Evolutionary conservation across 92 coral and sea anemone genomes (phyloP), one percentile per base, ranked within the genome.

Genomic region (Zoanthus gigantus): DNA sequence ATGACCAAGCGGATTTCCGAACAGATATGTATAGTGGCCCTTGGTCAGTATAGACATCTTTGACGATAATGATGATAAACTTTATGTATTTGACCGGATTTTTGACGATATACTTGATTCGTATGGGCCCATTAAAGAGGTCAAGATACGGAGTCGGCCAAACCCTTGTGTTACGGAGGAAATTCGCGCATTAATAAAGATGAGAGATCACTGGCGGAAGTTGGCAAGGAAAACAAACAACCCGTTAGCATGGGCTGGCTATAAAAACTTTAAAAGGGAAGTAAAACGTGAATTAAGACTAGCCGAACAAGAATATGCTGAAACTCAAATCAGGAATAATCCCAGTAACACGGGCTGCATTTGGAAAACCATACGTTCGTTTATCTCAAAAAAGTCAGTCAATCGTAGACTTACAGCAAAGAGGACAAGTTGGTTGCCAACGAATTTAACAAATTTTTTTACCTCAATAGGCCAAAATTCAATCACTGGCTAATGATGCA

Each of bases 41-140:
- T 63, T 92, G 94, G 89, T 85, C 90, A 13, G 74, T 92, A 12
- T 88, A 5, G 60, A 92, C 30, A 32, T 6, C 23, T 23, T 23
- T 23, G 23, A 23, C 23, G 23, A 23, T 23, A 23, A 23, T 23
- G 23, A 23, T 23, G 94, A 88, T 65, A 89, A 86, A 75, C 61
- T 92, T 2, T 2, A 89, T 23, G 94, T 90, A 46, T 78, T 84
- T 48, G 48, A 89, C 83, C 52, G 12, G 13, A 42, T 77, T 48
- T 77, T 77, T 77, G 37, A 77, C 23, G 23, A 23, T 23, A 23
- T 23, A 23, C 23, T 23, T 23, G 23, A 23, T 23, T 23, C 23
- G 23, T 52, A 77, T 77, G 6, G 67, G 53, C 82, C 82, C 17
- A 77, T 77, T 56, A 54, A 74, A 74, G 79, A 74, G 48, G 79